A percentile compares a stretch with the other conserved stretches of the same genome.
These are phyloP conservation scores for Nanorana parkeri DNA, from an alignment of 2,113 vertebrate species.

Conservation along the genomic window DNA sequence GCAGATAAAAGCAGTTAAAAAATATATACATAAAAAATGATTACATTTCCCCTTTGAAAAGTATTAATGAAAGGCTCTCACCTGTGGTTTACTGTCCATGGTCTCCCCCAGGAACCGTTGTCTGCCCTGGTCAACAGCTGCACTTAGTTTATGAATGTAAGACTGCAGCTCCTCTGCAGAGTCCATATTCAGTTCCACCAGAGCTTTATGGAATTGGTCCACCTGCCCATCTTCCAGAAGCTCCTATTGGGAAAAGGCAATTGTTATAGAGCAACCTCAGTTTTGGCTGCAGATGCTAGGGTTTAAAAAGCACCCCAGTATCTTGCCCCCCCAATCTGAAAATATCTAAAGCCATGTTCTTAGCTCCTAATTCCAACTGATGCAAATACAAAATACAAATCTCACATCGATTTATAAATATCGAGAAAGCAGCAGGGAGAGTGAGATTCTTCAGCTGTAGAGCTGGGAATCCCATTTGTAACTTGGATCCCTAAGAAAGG, in stretches of 20 bases:
- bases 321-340: too few relatives aligned
- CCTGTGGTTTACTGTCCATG: slow-evolving; percentile 86
- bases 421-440: too few relatives aligned
- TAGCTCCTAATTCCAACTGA: too few relatives aligned
- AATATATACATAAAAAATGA: too few relatives aligned
- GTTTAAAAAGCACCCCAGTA: too few relatives aligned
- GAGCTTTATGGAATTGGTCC: slow-evolving; percentile 89
- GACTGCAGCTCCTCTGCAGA: slow-evolving; percentile 95
- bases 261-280: neutral
- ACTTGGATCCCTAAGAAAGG: too few relatives aligned
- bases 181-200: slow-evolving; percentile 97
- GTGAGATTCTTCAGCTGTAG: too few relatives aligned
- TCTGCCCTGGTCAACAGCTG: slow-evolving; percentile 85
- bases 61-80: slow-evolving; percentile 53
- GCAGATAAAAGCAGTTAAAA: neutral
- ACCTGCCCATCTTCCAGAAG: slow-evolving; percentile 80
- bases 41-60: neutral
- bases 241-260: slow-evolving; percentile 65
- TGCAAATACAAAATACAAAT: too few relatives aligned
- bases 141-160: slow-evolving; percentile 90
- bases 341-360: too few relatives aligned
- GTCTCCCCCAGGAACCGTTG: slow-evolving; percentile 85
- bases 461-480: too few relatives aligned
- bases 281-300: too few relatives aligned
- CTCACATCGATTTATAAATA: too few relatives aligned